These are phyloP conservation scores for Nemopilema nomurai DNA, from an alignment of 30 jellyfish, hydroid and myxozoan genomes.

Conservation along the genomic window DNA sequence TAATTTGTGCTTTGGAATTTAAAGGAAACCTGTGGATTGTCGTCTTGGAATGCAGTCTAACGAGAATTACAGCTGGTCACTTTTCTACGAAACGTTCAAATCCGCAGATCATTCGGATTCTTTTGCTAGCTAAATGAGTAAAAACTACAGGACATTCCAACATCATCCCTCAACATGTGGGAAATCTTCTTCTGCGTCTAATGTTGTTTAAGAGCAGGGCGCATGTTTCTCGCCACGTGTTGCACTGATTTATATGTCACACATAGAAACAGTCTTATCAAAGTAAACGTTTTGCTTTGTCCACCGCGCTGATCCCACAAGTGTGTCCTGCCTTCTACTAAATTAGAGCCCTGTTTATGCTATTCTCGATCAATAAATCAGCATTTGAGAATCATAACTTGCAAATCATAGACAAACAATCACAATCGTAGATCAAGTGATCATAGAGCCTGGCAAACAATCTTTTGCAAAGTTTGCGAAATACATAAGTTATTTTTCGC, in stretches of 20 bases:
- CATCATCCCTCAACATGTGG: conserved; percentile 34
- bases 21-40: conserved; percentile 34
- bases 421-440: no score
- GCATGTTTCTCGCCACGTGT: neutral
- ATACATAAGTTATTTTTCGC: no score
- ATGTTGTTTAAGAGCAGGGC: neutral
- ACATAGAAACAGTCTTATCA: neutral
- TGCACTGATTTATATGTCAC: neutral
- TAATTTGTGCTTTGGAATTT: conserved; percentile 36
- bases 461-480: no score
- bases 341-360: neutral
- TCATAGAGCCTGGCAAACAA: no score
- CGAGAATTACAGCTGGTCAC: conserved; percentile 38
- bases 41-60: conserved; percentile 15
- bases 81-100: conserved; percentile 40
- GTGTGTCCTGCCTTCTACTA: neutral
- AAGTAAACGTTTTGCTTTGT: neutral
- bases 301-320: neutral
- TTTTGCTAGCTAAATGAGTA: conserved; percentile 34
- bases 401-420: neutral
- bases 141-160: conserved; percentile 14
- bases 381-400: neutral
- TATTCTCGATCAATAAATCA: neutral
- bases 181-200: conserved; percentile 19
- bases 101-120: conserved; percentile 1